Evolutionary conservation across 2,797 vertebrate genomes (phyloP), one percentile per base, ranked within the genome.

Genomic region (Amazona ochrocephala): DNA sequence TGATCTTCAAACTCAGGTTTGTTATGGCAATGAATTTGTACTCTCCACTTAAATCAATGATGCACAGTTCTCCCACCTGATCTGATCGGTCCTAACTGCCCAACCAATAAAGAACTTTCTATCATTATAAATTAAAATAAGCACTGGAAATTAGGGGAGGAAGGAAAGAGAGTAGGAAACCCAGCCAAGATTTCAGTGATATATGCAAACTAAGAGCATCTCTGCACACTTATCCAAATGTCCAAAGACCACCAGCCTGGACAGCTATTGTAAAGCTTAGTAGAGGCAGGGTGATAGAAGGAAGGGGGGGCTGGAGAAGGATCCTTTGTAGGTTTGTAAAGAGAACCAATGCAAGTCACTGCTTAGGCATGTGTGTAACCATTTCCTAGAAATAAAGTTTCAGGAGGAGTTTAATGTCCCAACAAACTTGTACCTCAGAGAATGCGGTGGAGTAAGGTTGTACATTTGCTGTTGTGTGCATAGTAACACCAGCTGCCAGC

Each of bases 41-140:
- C 17, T 45, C 29, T 72, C 32, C 41, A 9, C 27, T 87, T 86
- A 64, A 84, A 87, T 78, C 51, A 92, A 93, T 53, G 58, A 66
- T 45, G 70, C 51, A 75, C 9, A 54, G 61, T 71, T 89, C 66
- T 90, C n/a, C 41, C 4, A 4, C 66, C 34, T 84, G 72, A 94
- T 77, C 51, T 94, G 72, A 72, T 73, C 15, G 7, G 50, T 89
- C 67, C 72, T 95, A 42, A 54, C 78, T 95, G 87, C 51, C 70
- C 54, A 95, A 91, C 39, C 86, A 75, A 53, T 84, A 79, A 94
- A 90, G 58, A 54, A 44, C 62, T 93, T 97, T 89, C 39, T 88
- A 47, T 87, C 78, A 60, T 88, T 92, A 72, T 84, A 54, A 95
- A 67, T 94, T 95, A 77, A 88, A 93, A 58, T 45, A 84, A 61